A percentile compares a stretch with the other conserved stretches of the same genome.
These are phyloP conservation scores for Strigamia transsilvanica DNA, from an alignment of 2,888 invertebrate species.

Conservation along the genomic window DNA sequence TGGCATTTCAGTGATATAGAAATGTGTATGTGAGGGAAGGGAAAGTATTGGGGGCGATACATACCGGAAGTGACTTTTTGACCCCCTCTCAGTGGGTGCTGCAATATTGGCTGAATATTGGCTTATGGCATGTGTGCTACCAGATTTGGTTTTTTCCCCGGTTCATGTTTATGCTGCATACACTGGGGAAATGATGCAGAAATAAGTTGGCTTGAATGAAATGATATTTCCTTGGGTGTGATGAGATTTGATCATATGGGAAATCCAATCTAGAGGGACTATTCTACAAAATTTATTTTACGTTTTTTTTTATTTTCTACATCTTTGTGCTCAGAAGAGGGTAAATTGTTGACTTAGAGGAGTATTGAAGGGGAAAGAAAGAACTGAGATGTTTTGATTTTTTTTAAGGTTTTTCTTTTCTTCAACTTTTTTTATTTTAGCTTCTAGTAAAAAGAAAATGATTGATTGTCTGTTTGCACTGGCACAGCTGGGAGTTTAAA, in stretches of 20 bases:
- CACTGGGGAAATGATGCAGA: constrained; percentile 13
- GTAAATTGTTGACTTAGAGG: background rate
- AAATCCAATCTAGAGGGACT: constrained; percentile 19
- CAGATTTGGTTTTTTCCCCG: background rate
- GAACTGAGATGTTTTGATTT: background rate
- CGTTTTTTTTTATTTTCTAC: background rate
- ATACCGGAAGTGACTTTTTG: constrained; percentile 7
- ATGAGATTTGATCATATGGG: constrained; percentile 14
- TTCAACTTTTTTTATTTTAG: background rate
- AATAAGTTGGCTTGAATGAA: constrained; percentile 31
- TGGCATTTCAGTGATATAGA: too few relatives aligned
- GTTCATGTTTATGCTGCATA: constrained; percentile 11
- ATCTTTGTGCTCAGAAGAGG: background rate
- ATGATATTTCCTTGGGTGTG: constrained; percentile 22
- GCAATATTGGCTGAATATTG: constrained; percentile 41
- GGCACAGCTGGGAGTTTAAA: constrained; percentile 36
- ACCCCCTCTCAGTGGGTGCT: constrained; percentile 18
- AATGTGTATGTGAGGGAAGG: too few relatives aligned
- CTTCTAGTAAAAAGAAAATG: constrained; percentile 1
- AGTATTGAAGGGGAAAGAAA: background rate
- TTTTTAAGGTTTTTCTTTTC: background rate
- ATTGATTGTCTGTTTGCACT: constrained; percentile 32
- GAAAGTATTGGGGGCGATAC: background rate
- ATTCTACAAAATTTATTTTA: constrained; percentile 5
- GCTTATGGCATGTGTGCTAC: background rate